Base-by-base conservation (phyloP, 2,113 vertebrate species). In the Haplochromis vanheusdeni region DNA sequence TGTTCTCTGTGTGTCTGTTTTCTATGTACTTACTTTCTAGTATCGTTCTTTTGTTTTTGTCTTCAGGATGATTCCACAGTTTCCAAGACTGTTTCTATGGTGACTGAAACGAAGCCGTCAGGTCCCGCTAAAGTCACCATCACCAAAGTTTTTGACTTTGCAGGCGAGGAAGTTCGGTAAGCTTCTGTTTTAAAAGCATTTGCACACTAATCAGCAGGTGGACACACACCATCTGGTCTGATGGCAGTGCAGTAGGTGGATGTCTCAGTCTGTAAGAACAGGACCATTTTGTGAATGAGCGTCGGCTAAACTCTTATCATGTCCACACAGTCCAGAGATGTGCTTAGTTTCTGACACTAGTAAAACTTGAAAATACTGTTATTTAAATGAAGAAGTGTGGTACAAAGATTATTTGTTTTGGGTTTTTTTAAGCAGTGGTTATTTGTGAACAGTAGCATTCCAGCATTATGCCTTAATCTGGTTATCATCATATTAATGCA, bases 101-200 rank as follows among this genome's bases (percentile, higher is more conserved):
- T 4, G 6, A 33, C 87, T 6, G 90, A 93, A 55, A 52, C 93
- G 2, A 97, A 97, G 89, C 85, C 94, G 19, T 91, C 96, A 92
- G 95, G 96, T 79, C 75, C 96, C 7, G 94, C 96, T 87, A 98
- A 96, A 94, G 94, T 99, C 89, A 89, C 83, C 73, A 87, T 91
- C 73, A 91, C 90, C 11, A 91, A 89, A 77, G 85, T 91, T 51
- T 91, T 91, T 45, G 90, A 91, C 85, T 91, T 91, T 5, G 90
- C 90, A 56, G 90, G 90, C 75, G 90, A 91, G 54, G 90, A 99
- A 91, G 96, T 99, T 65, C 95, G 97, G 99, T 99, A 94, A 95
- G 97, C 8, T 28, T 79, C 49, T 68, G 19, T 49, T 75, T 28
- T 28, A 5, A 47, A 75, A 51, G 4, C 14, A n/a, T 62, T 75